phyloP scores from a whole-genome alignment of 92 coral and sea anemone genomes.

The Epizoanthus rinbou region DNA sequence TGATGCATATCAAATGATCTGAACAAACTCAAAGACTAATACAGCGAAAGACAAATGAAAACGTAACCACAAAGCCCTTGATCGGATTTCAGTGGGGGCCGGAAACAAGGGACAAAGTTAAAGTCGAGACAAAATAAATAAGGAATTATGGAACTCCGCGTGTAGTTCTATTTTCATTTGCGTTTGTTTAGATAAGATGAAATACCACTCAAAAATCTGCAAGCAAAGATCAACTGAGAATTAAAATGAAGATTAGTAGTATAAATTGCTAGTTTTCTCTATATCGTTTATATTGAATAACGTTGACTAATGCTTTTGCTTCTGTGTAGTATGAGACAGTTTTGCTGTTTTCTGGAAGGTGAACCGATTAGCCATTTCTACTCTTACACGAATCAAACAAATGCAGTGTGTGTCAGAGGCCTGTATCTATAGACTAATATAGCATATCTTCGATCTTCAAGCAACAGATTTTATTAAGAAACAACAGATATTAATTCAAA shows the following conservation, averaged over 20 bases:
- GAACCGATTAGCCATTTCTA: neutral
- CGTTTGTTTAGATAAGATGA: slow-evolving; percentile 60
- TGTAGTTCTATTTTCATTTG: slow-evolving; percentile 44
- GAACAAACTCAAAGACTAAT: slow-evolving; percentile 36
- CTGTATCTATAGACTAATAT: neutral
- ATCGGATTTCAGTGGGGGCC: slow-evolving; percentile 42
- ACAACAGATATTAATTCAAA: slow-evolving; percentile 4
- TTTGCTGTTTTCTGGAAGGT: neutral
- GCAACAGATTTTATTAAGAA: neutral
- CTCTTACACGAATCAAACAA: neutral
- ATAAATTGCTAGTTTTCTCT: slow-evolving; percentile 13
- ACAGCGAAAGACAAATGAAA: slow-evolving; percentile 35
- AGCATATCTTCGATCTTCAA: slow-evolving; percentile 8
- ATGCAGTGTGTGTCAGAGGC: neutral
- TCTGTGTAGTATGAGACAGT: too few relatives aligned
- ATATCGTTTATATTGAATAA: neutral
- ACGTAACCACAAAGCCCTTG: slow-evolving; percentile 28
- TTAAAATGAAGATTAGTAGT: neutral
- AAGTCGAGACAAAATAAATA: slow-evolving; percentile 50
- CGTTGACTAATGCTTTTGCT: neutral
- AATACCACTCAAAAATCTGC: slow-evolving; percentile 45
- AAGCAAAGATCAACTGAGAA: slow-evolving; percentile 35
- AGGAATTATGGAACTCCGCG: slow-evolving; percentile 42
- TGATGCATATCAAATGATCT: slow-evolving; percentile 33
- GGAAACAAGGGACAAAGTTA: slow-evolving; percentile 42